phyloP scores from a whole-genome alignment of 2,113 vertebrate species.

The Limanda limanda region DNA sequence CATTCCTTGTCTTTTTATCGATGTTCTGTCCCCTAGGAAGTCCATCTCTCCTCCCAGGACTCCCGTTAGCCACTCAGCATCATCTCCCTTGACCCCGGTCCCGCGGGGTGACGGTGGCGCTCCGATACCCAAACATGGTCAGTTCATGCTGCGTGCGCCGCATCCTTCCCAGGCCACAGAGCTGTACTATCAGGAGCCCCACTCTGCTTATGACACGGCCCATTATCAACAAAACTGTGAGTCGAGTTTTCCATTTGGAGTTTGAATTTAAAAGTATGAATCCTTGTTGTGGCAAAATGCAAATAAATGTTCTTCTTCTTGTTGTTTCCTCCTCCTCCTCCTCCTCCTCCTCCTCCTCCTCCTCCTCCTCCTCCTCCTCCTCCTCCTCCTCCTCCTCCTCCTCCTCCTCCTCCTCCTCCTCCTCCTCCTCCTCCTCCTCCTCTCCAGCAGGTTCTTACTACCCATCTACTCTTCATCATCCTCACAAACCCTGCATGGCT shows the following conservation, averaged over 20 bases:
- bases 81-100: slow-evolving; percentile 84
- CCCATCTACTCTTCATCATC: slow-evolving; percentile 86
- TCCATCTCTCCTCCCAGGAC: slow-evolving; percentile 88
- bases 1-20: neutral
- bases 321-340: slow-evolving; percentile 25
- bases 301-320: neutral
- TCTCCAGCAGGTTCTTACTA: slow-evolving; percentile 89
- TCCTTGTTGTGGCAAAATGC: neutral
- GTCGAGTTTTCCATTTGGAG: slow-evolving; percentile 35
- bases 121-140: slow-evolving; percentile 85
- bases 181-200: slow-evolving; percentile 91
- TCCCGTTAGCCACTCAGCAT: slow-evolving; percentile 86
- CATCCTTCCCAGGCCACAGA: slow-evolving; percentile 89
- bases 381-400: slow-evolving; percentile 63
- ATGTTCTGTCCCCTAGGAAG: slow-evolving; percentile 64
- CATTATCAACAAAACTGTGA: slow-evolving; percentile 90
- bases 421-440: slow-evolving; percentile 30
- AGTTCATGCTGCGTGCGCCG: slow-evolving; percentile 86
- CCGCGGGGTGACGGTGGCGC: slow-evolving; percentile 83
- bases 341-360: no score
- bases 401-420: slow-evolving; percentile 31
- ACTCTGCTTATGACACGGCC: slow-evolving; percentile 86
- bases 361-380: no score
- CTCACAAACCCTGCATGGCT: slow-evolving; percentile 90
- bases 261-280: neutral